A percentile compares a stretch with the other conserved stretches of the same genome.
Conservation (phyloP, 2,113 vertebrate species). For the Psittacula cyanocephala region DNA sequence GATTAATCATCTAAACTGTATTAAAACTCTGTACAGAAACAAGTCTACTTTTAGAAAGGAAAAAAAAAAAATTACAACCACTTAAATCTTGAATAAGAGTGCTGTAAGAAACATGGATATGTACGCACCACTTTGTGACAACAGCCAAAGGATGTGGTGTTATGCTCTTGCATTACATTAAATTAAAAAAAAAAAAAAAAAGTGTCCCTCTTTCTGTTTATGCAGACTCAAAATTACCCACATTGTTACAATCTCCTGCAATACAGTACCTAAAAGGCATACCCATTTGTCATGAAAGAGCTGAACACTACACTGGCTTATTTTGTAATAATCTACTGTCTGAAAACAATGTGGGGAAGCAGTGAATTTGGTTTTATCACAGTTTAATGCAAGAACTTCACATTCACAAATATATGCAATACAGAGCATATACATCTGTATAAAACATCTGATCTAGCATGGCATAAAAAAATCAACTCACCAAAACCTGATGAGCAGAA, state of each 20-base stretch:
- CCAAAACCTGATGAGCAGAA: background rate
- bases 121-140: background rate
- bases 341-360: background rate
- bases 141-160: background rate
- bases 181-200: background rate
- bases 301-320: background rate
- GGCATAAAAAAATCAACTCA: background rate
- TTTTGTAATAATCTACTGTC: background rate
- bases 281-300: background rate
- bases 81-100: background rate
- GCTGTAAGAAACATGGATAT: background rate
- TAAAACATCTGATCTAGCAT: background rate
- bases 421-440: background rate
- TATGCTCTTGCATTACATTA: background rate
- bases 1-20: background rate
- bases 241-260: background rate
- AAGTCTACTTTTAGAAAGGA: background rate
- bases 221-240: background rate
- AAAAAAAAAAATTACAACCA: background rate
- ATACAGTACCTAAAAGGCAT: background rate
- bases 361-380: background rate
- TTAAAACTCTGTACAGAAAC: background rate
- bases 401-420: background rate
- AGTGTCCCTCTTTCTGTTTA: background rate
- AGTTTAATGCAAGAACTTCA: background rate